Evolutionary conservation across 2,797 vertebrate genomes (phyloP), one percentile per base, ranked within the genome.

Genomic region (Bucorvus abyssinicus): DNA sequence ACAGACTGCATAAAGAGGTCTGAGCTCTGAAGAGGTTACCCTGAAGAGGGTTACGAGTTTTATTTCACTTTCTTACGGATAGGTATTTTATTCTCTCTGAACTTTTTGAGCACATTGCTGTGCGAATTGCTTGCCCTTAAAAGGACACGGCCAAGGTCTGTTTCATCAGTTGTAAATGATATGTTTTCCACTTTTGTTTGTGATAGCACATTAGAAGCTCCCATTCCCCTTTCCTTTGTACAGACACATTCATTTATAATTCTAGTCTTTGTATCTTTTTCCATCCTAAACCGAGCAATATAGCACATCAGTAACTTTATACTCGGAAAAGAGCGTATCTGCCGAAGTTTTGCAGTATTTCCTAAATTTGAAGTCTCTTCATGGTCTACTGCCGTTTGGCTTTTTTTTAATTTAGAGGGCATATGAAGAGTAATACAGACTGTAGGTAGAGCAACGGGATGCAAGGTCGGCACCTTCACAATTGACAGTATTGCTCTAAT

Each of bases 81-180:
- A 70, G 61, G 69, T 26, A 29, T 93, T 96, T 89, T 93, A 80
- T 83, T 92, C 63, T 86, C 61, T 90, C 80, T 89, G 73, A 95
- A 95, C 73, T 90, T 96, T 42, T 42, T 79, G 42, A 65, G 52
- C 34, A 81, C 30, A 45, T 40, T 96, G 57, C 84, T 73, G 30
- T 73, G 57, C 63, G 55, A 83, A 81, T 64, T 61, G 42, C 64
- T 79, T 63, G 81, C 83, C 84, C 57, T 83, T 84, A 79, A 61
- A 93, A 92, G 70, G 77, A 93, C 42, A 87, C 34, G 74, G 77
- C 16, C 47, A 94, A 87, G 65, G 36, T 93, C 91, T 80, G 50
- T 95, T 92, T 93, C 53, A 68, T 61, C 55, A 50, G 40, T 78
- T 95, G 22, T 84, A 94, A 95, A 88, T 52, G 74, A n/a, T 59